phyloP scores from a whole-genome alignment of 2,113 vertebrate species.

The Phylloscopus whistleri region DNA sequence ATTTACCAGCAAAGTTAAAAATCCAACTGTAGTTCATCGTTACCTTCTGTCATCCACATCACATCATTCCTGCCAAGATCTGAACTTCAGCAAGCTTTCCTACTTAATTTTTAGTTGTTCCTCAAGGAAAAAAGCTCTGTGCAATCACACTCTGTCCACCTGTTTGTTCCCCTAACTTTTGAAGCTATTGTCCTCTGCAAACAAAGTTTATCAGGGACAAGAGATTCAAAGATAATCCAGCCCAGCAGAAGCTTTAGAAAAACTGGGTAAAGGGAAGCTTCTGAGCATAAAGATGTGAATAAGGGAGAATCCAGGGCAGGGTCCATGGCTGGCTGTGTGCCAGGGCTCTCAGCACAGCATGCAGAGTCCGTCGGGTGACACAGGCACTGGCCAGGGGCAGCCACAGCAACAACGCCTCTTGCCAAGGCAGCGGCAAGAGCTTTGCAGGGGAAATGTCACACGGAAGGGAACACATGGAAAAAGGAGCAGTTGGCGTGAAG shows the following conservation, averaged over 20 bases:
- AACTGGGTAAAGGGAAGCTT: background rate
- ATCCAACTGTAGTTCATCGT: background rate
- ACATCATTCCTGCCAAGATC: background rate
- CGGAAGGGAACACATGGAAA: background rate
- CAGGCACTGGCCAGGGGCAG: background rate
- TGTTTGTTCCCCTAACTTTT: background rate
- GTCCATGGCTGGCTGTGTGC: background rate
- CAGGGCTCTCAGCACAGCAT: background rate
- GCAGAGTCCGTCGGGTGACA: accelerated
- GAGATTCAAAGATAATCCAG: background rate
- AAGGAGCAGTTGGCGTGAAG: background rate
- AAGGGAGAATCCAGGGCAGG: background rate
- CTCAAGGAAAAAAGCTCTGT: conserved; percentile 15
- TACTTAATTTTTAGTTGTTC: background rate
- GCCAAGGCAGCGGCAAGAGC: background rate
- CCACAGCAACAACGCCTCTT: background rate
- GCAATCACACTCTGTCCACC: background rate
- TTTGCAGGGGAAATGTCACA: background rate
- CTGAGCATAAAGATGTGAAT: background rate
- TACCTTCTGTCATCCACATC: background rate
- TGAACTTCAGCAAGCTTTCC: background rate
- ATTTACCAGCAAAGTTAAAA: background rate
- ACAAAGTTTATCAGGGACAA: background rate
- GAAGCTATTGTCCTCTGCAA: conserved; percentile 1
- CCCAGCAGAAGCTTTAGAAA: background rate